Evolutionary conservation across 2,113 vertebrate species (phyloP).

Genomic region (Nannospalax galili): DNA sequence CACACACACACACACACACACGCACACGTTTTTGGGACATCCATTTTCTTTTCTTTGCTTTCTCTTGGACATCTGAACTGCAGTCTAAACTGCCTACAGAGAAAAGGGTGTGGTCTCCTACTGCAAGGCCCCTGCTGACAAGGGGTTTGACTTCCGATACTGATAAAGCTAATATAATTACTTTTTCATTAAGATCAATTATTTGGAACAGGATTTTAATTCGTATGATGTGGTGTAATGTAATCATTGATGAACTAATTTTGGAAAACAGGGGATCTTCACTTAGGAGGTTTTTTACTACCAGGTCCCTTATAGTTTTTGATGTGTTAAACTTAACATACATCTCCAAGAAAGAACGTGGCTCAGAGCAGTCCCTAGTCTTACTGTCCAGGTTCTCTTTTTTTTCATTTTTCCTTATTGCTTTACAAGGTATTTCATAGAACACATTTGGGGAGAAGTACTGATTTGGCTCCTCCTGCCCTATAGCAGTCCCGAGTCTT

Average conservation of each 20-base stretch:
- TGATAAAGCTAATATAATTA: background rate
- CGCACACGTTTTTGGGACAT: no score
- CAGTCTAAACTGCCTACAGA: background rate
- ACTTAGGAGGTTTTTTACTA: background rate
- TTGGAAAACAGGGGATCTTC: background rate
- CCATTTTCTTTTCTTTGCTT: no score
- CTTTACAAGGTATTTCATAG: background rate
- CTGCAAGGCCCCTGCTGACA: background rate
- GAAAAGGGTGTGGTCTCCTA: background rate
- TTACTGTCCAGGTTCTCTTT: background rate
- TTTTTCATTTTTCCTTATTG: no score
- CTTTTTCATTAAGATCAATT: background rate
- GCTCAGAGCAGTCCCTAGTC: background rate
- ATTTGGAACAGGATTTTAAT: background rate
- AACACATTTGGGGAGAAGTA: background rate
- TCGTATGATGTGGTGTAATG: background rate
- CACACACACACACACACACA: no score
- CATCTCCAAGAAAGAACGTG: background rate
- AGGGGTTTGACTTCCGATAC: background rate
- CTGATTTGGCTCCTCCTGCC: background rate
- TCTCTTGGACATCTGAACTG: background rate
- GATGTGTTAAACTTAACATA: background rate
- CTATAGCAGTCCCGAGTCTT: background rate
- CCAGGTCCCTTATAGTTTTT: background rate
- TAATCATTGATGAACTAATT: background rate